Base-by-base conservation (phyloP, 2,888 invertebrate species). In the Phengaris alcon region DNA sequence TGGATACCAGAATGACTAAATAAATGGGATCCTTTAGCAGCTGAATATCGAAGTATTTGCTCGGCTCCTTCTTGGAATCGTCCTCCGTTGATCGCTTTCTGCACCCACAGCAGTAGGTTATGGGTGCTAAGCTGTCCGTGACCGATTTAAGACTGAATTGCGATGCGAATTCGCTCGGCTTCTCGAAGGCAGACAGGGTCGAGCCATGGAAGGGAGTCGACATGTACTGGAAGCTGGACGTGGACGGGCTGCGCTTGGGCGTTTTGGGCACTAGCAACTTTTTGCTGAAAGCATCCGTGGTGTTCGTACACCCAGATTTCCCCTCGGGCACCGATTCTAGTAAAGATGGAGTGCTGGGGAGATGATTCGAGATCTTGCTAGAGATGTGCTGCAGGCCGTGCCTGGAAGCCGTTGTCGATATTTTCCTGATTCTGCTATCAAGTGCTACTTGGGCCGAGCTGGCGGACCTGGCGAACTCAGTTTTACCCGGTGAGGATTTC, bases 201-300 rank as follows among this genome's bases (percentile, higher is more conserved):
- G 97, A 97, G 0, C 97, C 97, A 81, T 97, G 97, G 84, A 97
- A 97, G 0, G 97, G 97, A 0, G 97, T 97, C 72, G 96, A 96
- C 85, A 97, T 95, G 83, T 97, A 97, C 78, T 97, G 96, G 80
- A 97, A 97, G 73, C 97, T 97, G 57, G 97, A 97, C 0, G 96
- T 96, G 0, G 97, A 97, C 0, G 97, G 96, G 51, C 96, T 97
- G 0, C 95, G 94, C 82, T 94, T 95, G 0, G 96, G 96, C 2
- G 94, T 90, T 73, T 94, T 94, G 0, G 90, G 89, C 0, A 88
- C 86, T 0, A 86, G 82, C 3, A 90, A 76, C 15, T 91, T 91
- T 76, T 88, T 94, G 0, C 89, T 83, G 22, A 93, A 91, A 0
- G 87, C 84, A 35, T 93, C 93, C 15, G 87, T 87, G 0, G 90